phyloP scores from a whole-genome alignment of 2,797 vertebrate species.

The Borostomias antarcticus region DNA sequence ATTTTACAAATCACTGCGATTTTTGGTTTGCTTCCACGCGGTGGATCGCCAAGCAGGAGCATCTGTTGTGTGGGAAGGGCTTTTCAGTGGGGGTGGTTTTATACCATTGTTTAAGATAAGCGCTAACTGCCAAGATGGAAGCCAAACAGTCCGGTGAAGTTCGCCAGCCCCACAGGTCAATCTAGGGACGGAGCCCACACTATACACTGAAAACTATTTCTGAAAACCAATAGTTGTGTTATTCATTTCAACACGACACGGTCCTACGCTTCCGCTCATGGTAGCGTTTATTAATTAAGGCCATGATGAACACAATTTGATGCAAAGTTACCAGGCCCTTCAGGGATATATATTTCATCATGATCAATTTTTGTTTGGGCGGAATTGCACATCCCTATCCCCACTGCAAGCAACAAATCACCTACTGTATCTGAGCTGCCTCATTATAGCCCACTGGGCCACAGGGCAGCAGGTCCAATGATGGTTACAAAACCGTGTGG shows the following conservation, averaged over 20 bases:
- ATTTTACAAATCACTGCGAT: slow-evolving; percentile 13
- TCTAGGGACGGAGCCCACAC: background rate
- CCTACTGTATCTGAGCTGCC: background rate
- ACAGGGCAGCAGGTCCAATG: background rate
- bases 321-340: background rate
- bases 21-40: slow-evolving; percentile 24
- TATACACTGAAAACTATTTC: too few species aligned
- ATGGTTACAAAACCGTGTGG: background rate
- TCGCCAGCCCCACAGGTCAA: background rate
- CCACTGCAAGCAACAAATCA: background rate
- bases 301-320: background rate
- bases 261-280: background rate
- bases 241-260: background rate
- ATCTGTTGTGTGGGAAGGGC: slow-evolving; percentile 43
- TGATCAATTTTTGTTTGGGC: too few species aligned
- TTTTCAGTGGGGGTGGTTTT: slow-evolving; percentile 26
- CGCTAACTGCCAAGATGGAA: slow-evolving; percentile 18
- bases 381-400: background rate
- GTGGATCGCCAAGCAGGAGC: slow-evolving; percentile 30
- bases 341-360: too few species aligned
- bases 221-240: too few species aligned
- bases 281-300: background rate
- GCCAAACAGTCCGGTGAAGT: background rate
- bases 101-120: slow-evolving; percentile 15
- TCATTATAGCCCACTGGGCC: background rate